Conservation (phyloP, 2,888 invertebrate species). For the Lochmaea crataegi region DNA sequence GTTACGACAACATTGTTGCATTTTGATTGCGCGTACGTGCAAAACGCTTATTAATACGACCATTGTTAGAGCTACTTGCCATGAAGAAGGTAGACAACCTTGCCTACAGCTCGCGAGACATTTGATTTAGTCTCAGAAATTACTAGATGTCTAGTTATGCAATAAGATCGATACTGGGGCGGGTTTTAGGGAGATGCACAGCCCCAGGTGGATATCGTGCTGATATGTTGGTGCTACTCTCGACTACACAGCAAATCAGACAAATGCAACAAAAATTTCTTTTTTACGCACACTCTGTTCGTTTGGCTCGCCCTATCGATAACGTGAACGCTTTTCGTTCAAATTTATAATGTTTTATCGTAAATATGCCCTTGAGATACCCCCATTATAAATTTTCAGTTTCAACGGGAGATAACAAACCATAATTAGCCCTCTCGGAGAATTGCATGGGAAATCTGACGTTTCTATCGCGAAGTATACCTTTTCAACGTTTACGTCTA, state of each 20-base stretch:
- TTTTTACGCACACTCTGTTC: too few species aligned
- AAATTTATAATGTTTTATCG: too few species aligned
- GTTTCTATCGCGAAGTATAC: too few species aligned
- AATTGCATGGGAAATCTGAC: too few species aligned
- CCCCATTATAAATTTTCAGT: too few species aligned
- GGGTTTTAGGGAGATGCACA: conserved; percentile 16
- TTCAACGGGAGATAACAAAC: not conserved
- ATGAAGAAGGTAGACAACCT: conserved; percentile 29
- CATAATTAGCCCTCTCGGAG: not conserved
- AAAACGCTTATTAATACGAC: conserved; percentile 8
- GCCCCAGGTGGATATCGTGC: conserved; percentile 9
- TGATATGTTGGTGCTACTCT: too few species aligned
- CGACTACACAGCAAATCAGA: too few species aligned
- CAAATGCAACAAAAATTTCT: too few species aligned
- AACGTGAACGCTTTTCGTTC: too few species aligned
- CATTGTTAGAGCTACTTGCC: conserved; percentile 6
- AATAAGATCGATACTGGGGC: conserved; percentile 21
- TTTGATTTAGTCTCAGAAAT: conserved; percentile 21
- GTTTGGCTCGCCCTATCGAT: too few species aligned
- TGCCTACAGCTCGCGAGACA: conserved; percentile 21
- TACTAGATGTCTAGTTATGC: conserved; percentile 24
- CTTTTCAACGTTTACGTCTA: too few species aligned
- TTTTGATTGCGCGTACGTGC: conserved; percentile 3
- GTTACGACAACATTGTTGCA: not conserved
- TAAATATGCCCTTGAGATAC: too few species aligned